A percentile compares a stretch with the other conserved stretches of the same genome.
Evolutionary conservation across 2,797 vertebrate species (phyloP).

Genomic region (Centroberyx gerrardi): DNA sequence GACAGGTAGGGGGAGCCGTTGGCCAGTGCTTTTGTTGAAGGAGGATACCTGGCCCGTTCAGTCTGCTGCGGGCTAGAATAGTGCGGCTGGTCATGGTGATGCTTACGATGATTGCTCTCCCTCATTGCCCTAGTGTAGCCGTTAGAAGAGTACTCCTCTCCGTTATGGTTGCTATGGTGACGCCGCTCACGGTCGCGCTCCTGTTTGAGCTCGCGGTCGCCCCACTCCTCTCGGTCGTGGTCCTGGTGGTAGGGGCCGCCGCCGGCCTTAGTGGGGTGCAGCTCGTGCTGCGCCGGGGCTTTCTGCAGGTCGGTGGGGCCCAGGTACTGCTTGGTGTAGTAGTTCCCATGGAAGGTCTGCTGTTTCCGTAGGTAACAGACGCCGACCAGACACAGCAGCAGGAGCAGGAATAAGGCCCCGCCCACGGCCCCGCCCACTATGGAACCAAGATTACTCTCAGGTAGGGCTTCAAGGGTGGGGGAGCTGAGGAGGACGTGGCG

Average conservation of each 20-base stretch:
- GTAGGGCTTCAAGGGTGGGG: constrained; percentile 92
- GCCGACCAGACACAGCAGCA: constrained; percentile 91
- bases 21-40: constrained; percentile 68
- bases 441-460: constrained; percentile 94
- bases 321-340: constrained; percentile 97
- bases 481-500: constrained; percentile 91
- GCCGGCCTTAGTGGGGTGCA: constrained; percentile 83
- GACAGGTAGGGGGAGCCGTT: constrained; percentile 91
- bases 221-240: constrained; percentile 91
- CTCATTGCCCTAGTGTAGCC: constrained; percentile 89
- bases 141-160: constrained; percentile 87
- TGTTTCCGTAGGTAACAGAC: constrained; percentile 92
- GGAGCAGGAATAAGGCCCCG: constrained; percentile 95
- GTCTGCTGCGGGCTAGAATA: constrained; percentile 80
- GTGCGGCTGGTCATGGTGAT: constrained; percentile 66
- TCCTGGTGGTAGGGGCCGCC: constrained; percentile 90
- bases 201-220: constrained; percentile 85
- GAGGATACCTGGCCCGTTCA: constrained; percentile 71
- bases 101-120: constrained; percentile 76
- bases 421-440: constrained; percentile 96
- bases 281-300: constrained; percentile 91
- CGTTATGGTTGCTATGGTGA: constrained; percentile 71
- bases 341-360: constrained; percentile 95
- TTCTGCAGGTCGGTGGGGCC: constrained; percentile 95
- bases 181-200: constrained; percentile 84